Base-by-base conservation (phyloP, 2,888 invertebrate species). In the Euproctis similis region DNA sequence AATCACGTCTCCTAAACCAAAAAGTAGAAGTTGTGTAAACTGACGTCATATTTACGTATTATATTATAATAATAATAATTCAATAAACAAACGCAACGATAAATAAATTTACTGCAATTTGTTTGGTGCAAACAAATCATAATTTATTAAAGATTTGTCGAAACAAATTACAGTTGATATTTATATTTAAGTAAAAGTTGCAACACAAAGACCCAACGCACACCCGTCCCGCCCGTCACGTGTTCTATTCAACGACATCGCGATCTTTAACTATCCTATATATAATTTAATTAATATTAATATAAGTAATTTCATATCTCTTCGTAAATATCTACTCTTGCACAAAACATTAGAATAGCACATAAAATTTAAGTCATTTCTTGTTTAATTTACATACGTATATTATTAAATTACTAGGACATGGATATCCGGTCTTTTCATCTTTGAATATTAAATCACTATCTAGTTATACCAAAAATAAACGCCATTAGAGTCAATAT, bases 191-290 rank as follows among this genome's bases (percentile, higher is more conserved):
- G 54, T 52, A n/a, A n/a, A n/a, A 56, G 59, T 61, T 60, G 62
- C 45, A 55, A 43, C 38, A 49, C 54, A 54, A 59, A n/a, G 51
- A 68, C 62, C 59, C 57, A 75, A 77, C 75, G 76, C 76, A 78
- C 76, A 76, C 80, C 80, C 80, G 78, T 81, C 80, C 80, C 73
- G 62, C 69, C 69, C 67, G 60, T 50, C 70, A 74, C 74, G 76
- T 81, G 82, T 82, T 81, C 82, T 82, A 81, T 82, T 82, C 81
- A 69, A 82, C 82, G 81, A 81, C 78, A 72, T 72, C 54, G 53
- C 14, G 45, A n/a, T n/a, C 49, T 52, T 50, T 53, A 55, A 42
- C 46, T 59, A 44, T 49, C 42, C 46, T 44, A 49, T 31, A 34
- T 39, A 55, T n/a, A n/a, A 36, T 50, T 45, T 42, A 57, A 50